Conservation (phyloP, 2,888 invertebrate species). For the Noctua janthina region DNA sequence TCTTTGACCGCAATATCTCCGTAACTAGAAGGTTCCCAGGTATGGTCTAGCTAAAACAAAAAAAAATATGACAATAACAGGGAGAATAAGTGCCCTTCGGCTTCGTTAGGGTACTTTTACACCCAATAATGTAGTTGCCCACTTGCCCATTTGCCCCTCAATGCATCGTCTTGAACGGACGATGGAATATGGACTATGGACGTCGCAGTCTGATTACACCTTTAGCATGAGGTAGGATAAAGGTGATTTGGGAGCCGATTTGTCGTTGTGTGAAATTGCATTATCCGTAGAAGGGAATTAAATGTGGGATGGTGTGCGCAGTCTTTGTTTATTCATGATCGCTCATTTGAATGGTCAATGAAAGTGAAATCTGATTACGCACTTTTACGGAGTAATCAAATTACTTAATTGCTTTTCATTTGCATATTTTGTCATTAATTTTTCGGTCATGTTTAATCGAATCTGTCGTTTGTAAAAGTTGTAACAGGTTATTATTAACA, state of each 20-base stretch:
- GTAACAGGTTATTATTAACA: too few relatives aligned
- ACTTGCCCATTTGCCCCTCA: background rate
- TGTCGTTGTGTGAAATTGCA: conserved; percentile 18
- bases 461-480: background rate
- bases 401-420: conserved; percentile 32
- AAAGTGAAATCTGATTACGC: conserved; percentile 45
- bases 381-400: conserved; percentile 12
- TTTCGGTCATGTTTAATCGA: background rate
- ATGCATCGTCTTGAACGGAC: background rate
- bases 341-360: conserved; percentile 22
- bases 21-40: too few relatives aligned
- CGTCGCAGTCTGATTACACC: conserved; percentile 8
- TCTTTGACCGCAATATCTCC: too few relatives aligned
- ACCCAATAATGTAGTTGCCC: too few relatives aligned
- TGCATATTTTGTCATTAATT: conserved; percentile 1
- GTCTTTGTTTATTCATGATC: conserved; percentile 30
- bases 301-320: background rate
- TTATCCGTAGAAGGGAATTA: conserved; percentile 32
- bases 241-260: conserved; percentile 16
- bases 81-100: too few relatives aligned
- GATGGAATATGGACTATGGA: background rate
- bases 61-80: too few relatives aligned
- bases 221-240: conserved; percentile 24
- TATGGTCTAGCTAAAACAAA: too few relatives aligned
- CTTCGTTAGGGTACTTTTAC: too few relatives aligned